Percentiles rank a stretch among this genome's conserved stretches.
phyloP scores from a whole-genome alignment of 2,797 vertebrate species.

The Enteromius viviparus region DNA sequence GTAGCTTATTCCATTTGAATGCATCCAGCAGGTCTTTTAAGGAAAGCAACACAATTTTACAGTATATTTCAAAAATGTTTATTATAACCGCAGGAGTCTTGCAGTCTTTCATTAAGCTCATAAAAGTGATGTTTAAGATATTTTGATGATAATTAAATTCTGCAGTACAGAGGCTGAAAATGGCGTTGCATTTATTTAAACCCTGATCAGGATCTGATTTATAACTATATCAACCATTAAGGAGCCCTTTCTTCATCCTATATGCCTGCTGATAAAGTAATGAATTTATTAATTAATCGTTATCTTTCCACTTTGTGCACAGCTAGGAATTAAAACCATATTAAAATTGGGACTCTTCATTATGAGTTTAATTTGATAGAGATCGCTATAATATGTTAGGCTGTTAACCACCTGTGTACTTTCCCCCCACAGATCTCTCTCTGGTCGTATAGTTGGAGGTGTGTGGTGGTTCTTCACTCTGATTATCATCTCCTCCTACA shows the following conservation, averaged over 20 bases:
- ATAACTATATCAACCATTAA: not conserved
- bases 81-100: not conserved
- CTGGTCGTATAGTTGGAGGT: conserved; percentile 90
- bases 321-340: not conserved
- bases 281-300: not conserved
- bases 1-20: not conserved
- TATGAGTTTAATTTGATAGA: conserved; percentile 19
- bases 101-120: not conserved
- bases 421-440: conserved; percentile 73
- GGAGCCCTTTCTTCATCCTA: not conserved
- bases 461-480: conserved; percentile 99
- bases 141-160: conserved; percentile 9
- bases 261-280: conserved; percentile 16
- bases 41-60: not conserved
- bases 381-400: not conserved
- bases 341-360: conserved; percentile 23
- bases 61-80: not conserved
- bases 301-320: conserved; percentile 18
- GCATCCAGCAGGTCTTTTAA: not conserved
- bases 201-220: conserved; percentile 11
- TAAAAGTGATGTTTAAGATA: not conserved
- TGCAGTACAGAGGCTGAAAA: not conserved
- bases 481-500: conserved; percentile 99
- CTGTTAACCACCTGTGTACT: not conserved
- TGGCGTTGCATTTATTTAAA: conserved; percentile 1